Evolutionary conservation across 2,113 vertebrate species (phyloP).

Genomic region (Prochilodus magdalenae): DNA sequence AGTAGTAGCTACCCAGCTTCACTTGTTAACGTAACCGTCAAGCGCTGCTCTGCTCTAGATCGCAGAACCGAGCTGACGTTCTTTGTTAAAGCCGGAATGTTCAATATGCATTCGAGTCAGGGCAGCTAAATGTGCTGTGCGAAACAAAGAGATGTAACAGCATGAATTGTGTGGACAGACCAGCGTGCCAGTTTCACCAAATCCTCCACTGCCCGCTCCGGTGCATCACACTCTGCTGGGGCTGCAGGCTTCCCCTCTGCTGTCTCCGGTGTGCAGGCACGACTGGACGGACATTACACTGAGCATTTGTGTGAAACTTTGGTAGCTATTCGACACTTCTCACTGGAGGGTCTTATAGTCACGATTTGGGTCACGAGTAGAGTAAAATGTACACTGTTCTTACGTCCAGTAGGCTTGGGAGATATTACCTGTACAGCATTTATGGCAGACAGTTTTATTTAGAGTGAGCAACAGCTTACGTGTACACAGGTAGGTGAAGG

Average conservation of each 20-base stretch:
- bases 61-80: not conserved
- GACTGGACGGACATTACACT: too few relatives aligned
- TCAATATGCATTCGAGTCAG: not conserved
- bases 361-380: too few relatives aligned
- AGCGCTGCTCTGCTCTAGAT: not conserved
- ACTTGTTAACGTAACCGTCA: not conserved
- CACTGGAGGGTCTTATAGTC: not conserved
- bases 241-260: not conserved
- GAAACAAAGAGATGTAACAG: not conserved
- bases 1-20: not conserved
- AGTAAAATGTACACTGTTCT: too few relatives aligned
- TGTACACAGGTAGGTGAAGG: too few relatives aligned
- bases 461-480: too few relatives aligned
- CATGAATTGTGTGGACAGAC: not conserved
- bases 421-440: too few relatives aligned
- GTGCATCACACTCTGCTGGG: not conserved
- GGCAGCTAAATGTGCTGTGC: too few relatives aligned
- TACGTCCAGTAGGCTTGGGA: too few relatives aligned
- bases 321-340: not conserved
- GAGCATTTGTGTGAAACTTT: not conserved
- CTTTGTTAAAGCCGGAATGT: not conserved
- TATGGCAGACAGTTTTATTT: too few relatives aligned
- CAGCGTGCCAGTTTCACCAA: not conserved
- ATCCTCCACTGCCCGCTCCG: not conserved
- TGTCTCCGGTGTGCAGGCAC: too few relatives aligned